Evolutionary conservation across 2,888 invertebrate species (phyloP).

Genomic region (Rhingia campestris): DNA sequence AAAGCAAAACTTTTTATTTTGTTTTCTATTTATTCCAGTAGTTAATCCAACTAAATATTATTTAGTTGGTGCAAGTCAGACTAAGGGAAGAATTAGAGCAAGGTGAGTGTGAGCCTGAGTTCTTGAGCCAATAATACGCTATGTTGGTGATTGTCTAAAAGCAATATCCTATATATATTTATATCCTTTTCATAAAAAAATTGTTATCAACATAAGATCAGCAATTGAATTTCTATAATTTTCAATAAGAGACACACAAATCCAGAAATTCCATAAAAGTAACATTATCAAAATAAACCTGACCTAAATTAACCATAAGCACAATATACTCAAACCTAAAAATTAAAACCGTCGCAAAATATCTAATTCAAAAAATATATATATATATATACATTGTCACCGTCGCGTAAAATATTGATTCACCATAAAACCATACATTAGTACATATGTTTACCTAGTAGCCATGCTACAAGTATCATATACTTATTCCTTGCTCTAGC

Average conservation of each 20-base stretch:
- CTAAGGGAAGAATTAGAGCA: no score
- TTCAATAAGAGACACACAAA: no score
- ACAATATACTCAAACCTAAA: no score
- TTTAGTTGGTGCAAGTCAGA: no score
- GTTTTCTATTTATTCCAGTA: no score
- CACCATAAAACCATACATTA: constrained; percentile 57
- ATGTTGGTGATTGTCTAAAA: no score
- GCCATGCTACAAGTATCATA: constrained; percentile 52
- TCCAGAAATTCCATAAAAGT: not conserved
- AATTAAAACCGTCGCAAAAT: no score
- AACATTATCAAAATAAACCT: constrained; percentile 28
- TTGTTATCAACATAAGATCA: not conserved
- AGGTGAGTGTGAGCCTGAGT: no score
- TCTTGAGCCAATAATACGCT: no score
- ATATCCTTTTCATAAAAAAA: not conserved
- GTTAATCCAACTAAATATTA: no score
- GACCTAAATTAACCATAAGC: constrained; percentile 59
- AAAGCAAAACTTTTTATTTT: no score
- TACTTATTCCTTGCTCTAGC: constrained; percentile 49
- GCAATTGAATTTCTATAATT: not conserved
- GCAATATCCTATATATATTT: no score
- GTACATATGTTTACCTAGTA: constrained; percentile 56
- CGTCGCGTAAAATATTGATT: constrained; percentile 69
- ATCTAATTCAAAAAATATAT: not conserved
- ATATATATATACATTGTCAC: constrained; percentile 11